Evolutionary conservation across 2,888 invertebrate species (phyloP), one percentile per base, ranked within the genome.

Genomic region (Dryobotodes eremita): DNA sequence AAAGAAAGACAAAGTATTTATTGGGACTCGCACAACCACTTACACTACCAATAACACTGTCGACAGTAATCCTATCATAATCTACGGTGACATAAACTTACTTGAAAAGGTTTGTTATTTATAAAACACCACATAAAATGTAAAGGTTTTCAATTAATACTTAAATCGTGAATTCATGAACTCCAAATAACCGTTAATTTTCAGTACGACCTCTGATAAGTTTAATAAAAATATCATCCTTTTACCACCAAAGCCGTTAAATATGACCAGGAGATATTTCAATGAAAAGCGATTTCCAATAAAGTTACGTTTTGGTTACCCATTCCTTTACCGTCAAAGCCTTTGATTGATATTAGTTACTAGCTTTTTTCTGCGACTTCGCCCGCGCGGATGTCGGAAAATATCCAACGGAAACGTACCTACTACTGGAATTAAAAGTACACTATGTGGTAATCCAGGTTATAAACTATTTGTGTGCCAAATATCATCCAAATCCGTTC

Each of bases 291-390:
- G 61, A 50, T 85, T 75, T 75, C 42, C 65, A 85, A 64, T 82
- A 26, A 64, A 85, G 71, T 75, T 26, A 69, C 71, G 11, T 75
- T 85, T 75, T 48, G 68, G 36, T 50, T 62, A 55, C 23, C 50
- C 42, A 46, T 77, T 79, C n/a, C 75, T 65, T 36, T 55, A 20
- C 75, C 65, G 46, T 61, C 66, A 78, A 66, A 53, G 62, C 65
- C 55, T 61, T 77, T 81, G 82, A 84, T 73, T 85, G 82, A 84
- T 85, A 85, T 85, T 85, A 75, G 85, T 75, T 84, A 53, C 50
- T 53, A 53, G 50, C 50, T 6, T 53, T 53, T 50, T 0, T 17
- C 20, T 5, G 42, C 7, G 42, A 5, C 5, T 42, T 42, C 7
- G 7, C 5, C 42, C 42, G 42, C 42, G 42, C 5, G 42, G 42